A percentile compares a stretch with the other conserved stretches of the same genome.
phyloP scores from a whole-genome alignment of 1,140 invertebrate species.

The Microplitis mediator region DNA sequence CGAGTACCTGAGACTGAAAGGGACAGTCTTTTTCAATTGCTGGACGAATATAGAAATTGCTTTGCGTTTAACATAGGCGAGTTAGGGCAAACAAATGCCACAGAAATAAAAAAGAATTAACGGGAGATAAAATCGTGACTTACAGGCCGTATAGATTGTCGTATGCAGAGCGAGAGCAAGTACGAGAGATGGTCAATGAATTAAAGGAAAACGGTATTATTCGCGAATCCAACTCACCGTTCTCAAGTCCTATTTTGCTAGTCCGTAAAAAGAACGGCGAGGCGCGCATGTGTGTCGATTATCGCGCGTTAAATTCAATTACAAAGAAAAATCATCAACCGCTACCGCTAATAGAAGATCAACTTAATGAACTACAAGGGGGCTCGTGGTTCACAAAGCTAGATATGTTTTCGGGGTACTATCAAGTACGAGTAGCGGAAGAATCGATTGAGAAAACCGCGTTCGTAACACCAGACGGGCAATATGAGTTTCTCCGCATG shows the following conservation, averaged over 20 bases:
- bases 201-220: neutral
- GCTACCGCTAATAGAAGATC: neutral
- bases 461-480: no score
- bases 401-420: slow-evolving; percentile 39
- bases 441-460: slow-evolving; percentile 8
- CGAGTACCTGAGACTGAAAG: neutral
- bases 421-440: slow-evolving; percentile 30
- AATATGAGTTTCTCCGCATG: no score
- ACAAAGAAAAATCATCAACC: neutral
- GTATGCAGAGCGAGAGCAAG: neutral
- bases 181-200: neutral
- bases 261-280: neutral
- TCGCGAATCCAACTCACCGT: neutral
- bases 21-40: slow-evolving; percentile 19
- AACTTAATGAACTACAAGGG: slow-evolving; percentile 24
- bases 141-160: slow-evolving; percentile 12
- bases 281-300: slow-evolving; percentile 2
- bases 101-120: slow-evolving; percentile 37
- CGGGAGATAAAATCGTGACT: slow-evolving; percentile 41
- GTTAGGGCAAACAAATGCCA: slow-evolving; percentile 33
- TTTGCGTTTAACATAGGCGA: slow-evolving; percentile 28
- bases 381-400: slow-evolving; percentile 40
- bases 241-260: neutral
- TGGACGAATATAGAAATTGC: slow-evolving; percentile 31
- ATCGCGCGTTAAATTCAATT: neutral